Conservation (phyloP, 2,113 vertebrate genomes). For the Gadus chalcogrammus region DNA sequence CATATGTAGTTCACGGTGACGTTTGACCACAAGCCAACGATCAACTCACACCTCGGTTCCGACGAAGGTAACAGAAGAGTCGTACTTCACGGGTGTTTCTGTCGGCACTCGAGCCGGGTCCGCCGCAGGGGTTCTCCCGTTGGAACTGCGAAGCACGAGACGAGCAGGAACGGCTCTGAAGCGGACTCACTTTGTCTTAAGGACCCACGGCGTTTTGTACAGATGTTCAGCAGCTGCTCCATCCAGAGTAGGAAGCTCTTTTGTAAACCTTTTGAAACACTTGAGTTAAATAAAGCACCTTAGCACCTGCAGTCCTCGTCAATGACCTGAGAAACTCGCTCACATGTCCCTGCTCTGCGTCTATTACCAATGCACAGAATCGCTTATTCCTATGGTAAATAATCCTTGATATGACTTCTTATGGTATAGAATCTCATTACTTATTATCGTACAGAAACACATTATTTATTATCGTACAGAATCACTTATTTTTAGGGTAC, state of each 20-base stretch:
- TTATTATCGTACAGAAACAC: too few relatives aligned
- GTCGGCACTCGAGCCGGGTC: slow-evolving; percentile 23
- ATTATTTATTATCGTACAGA: too few relatives aligned
- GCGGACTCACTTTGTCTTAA: slow-evolving; percentile 37
- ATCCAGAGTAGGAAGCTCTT: slow-evolving; percentile 51
- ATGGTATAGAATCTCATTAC: too few relatives aligned
- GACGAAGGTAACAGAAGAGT: slow-evolving; percentile 19
- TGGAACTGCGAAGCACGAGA: slow-evolving; percentile 25
- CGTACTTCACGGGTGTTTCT: slow-evolving; percentile 46
- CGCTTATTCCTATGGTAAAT: too few relatives aligned
- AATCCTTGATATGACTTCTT: too few relatives aligned
- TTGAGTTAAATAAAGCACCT: slow-evolving; percentile 79
- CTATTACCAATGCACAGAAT: too few relatives aligned
- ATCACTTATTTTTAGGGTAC: too few relatives aligned
- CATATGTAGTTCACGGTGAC: slow-evolving; percentile 32
- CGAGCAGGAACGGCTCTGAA: slow-evolving; percentile 21
- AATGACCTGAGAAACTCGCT: too few relatives aligned
- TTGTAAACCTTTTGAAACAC: slow-evolving; percentile 63
- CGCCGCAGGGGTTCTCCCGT: slow-evolving; percentile 36
- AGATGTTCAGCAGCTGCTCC: slow-evolving; percentile 26
- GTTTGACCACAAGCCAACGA: slow-evolving; percentile 33
- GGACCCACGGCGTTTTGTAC: slow-evolving; percentile 56
- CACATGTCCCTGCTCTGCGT: too few relatives aligned
- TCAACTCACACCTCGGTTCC: slow-evolving; percentile 29
- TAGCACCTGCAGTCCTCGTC: slow-evolving; percentile 59